Conservation (phyloP, 1,140 invertebrate species). For the Antheraea mylitta region DNA sequence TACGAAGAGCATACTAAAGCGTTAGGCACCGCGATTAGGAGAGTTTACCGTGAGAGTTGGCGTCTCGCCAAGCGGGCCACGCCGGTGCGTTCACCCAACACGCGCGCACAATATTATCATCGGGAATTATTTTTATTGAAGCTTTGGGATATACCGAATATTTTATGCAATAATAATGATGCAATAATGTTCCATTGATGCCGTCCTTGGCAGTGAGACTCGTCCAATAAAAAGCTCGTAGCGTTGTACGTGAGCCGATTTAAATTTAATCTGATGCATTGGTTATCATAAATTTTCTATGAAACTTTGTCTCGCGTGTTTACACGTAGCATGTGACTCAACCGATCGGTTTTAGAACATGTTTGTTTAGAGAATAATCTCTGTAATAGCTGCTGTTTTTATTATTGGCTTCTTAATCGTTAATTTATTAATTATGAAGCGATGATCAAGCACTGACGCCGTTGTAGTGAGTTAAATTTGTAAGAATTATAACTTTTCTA, state of each 20-base stretch:
- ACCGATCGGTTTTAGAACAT: not conserved
- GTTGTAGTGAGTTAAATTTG: too few species aligned
- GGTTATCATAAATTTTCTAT: constrained; percentile 12
- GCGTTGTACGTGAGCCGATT: constrained; percentile 7
- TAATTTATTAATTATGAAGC: not conserved
- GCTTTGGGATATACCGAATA: constrained; percentile 31
- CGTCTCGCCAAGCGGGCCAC: constrained; percentile 62
- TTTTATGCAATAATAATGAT: constrained; percentile 15
- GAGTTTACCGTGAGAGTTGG: constrained; percentile 66
- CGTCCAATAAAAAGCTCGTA: not conserved
- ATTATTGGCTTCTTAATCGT: not conserved
- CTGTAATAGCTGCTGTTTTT: not conserved
- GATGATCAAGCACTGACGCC: too few species aligned
- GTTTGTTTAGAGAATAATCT: constrained; percentile 3
- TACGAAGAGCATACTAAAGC: constrained; percentile 54
- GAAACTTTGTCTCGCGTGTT: not conserved
- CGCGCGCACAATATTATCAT: constrained; percentile 53
- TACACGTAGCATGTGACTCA: not conserved
- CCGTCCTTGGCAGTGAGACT: constrained; percentile 9
- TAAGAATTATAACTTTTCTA: too few species aligned
- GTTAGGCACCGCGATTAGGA: constrained; percentile 55
- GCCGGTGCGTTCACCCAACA: constrained; percentile 60
- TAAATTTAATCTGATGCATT: constrained; percentile 5
- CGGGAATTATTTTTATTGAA: constrained; percentile 45
- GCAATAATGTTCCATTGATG: constrained; percentile 11